Base-by-base conservation (phyloP, 2,888 invertebrate genomes). In the Schizotus pectinicornis region DNA sequence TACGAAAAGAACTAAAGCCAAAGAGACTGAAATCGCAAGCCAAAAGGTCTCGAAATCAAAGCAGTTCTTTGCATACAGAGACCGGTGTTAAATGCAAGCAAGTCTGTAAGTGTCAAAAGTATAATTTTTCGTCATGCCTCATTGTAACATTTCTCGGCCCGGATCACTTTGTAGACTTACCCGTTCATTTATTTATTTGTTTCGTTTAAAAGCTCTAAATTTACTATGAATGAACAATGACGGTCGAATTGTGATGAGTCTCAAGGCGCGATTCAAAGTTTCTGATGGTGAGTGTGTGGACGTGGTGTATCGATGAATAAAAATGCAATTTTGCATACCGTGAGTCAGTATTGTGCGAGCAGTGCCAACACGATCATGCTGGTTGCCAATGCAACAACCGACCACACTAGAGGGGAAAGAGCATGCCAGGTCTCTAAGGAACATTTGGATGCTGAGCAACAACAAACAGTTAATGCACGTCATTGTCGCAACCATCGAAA, bases 351-450 rank as follows among this genome's bases (percentile, higher is more conserved):
- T 72, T 79, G 79, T 77, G 79, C 77, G 74, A 79, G 76, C 72
- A 79, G 78, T 79, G 79, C 79, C 79, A 75, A 72, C 73, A 79
- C 76, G 75, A 79, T 76, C 80, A 80, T 80, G 79, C 80, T 80
- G 74, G 78, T 78, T 74, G 78, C 78, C 76, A 80, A 76, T 72
- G 78, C 79, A 73, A 79, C 70, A 74, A 79, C 74, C 71, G 79
- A 79, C 79, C 79, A 79, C 72, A 76, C 72, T 71, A 79, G 74
- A 72, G 77, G 78, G 75, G 74, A 74, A 75, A 78, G 74, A 75
- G 52, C 80, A 79, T 79, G 80, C 80, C 80, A 77, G 75, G 75
- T 77, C 73, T 73, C 74, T 77, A 77, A 72, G 73, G 72, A 71
- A 67, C 67, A 68, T 73, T 74, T 74, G 68, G 75, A 71, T 70